Evolutionary conservation across 2,888 invertebrate species (phyloP), one percentile per base, ranked within the genome.

Genomic region (Conops quadrifasciatus): DNA sequence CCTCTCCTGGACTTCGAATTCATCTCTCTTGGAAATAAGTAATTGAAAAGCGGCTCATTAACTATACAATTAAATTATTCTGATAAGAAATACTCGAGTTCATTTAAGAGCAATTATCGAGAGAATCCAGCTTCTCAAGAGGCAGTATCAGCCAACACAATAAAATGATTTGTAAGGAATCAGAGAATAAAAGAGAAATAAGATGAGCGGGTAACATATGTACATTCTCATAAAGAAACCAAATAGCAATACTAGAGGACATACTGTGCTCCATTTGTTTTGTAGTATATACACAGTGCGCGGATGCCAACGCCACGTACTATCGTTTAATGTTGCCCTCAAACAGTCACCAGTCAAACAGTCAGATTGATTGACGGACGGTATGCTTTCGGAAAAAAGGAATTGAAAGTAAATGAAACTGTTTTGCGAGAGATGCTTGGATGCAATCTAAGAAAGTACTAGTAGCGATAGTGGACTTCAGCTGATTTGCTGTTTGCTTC

Each of bases 91-190:
- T 59, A 30, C 68, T 68, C 45, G 51, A 51, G 49, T 49, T 68
- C 60, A 68, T 60, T 68, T 68, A 62, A 68, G 60, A 62, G 19
- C 62, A 68, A 62, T 68, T n/a, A 68, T 51, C 45, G 21, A 30
- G 49, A 28, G 49, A 59, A 60, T 45, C 45, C 36, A 36, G 9
- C 36, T 11, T 2, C 11, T 2, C 53, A 15, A 53, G 7, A 1
- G 21, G 26, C 58, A 24, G 15, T 58, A 9, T 7, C 11, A 13
- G 58, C 21, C 2, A 21, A 13, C 9, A 58, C 26, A 58, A 56
- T 16, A 26, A 24, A 58, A 21, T 15, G 15, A 21, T 11, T 11
- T 58, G 15, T 49, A 11, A 49, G 15, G n/a, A 19, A 24, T 15
- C 9, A 58, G 3, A 26, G 24, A 58, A 26, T 7, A 9, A 53